Evolutionary conservation across 2,113 vertebrate genomes (phyloP), one percentile per base, ranked within the genome.

Genomic region (Falco punctatus): DNA sequence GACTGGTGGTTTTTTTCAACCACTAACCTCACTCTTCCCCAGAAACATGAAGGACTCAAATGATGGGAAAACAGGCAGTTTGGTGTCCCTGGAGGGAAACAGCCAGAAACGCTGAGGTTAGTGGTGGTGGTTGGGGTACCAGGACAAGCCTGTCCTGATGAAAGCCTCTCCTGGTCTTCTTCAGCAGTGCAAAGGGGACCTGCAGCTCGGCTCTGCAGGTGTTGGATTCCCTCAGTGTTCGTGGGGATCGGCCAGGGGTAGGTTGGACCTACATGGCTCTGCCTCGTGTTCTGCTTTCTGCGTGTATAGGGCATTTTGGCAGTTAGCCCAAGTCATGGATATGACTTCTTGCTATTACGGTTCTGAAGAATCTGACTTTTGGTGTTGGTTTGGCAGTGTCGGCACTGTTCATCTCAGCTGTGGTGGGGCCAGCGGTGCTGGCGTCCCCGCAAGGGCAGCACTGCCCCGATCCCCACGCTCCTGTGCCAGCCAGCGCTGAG

Each of bases 261-360:
- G 40, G n/a, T 21, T 90, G 65, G 26, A 10, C 13, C 44, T 32
- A 2, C 1, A 19, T 17, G 64, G 18, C 44, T 65, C 44, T 73
- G 20, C 69, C 35, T 71, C 17, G 1, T 19, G 0, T 30, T 44
- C 69, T 86, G 80, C 44, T 57, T 11, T 51, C 42, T 81, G 24
- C 7, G 2, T 12, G 5, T 9, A 3, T 0, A 20, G 72, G n/a
- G 33, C 14, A 14, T 21, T 32, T 24, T 10, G 38, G 42, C 55
- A 70, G 7, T 19, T 81, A 11, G 17, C 33, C 12, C 1, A 6
- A 24, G 30, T 38, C 11, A 5, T 4, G 2, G 74, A 38, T 38
- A 38, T 38, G 38, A 38, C 38, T 38, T 57, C 61, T 62, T 70
- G 83, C 57, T 74, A 8, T 32, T 67, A 20, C 5, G 15, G 17